Evolutionary conservation across 2,113 vertebrate genomes (phyloP).

Genomic region (Bos javanicus): DNA sequence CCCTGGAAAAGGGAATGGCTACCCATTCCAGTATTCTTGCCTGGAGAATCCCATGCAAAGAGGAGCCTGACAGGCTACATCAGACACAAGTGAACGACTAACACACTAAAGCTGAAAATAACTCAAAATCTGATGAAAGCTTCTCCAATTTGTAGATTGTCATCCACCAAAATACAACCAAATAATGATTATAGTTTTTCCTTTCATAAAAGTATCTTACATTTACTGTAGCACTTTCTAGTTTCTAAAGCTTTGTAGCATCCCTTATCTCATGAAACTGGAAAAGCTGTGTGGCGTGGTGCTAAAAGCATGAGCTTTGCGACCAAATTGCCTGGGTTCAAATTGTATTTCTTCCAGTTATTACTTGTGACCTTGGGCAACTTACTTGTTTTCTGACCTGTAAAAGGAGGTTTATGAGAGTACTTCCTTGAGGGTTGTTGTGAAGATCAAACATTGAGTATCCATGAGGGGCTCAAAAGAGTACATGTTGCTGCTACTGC

Average conservation of each 20-base stretch:
- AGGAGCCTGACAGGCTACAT: background rate
- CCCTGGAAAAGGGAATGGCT: background rate
- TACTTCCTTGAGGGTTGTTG: background rate
- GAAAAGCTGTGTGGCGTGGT: accelerated
- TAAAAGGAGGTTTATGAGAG: background rate
- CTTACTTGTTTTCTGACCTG: background rate
- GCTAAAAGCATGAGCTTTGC: background rate
- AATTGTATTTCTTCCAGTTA: background rate
- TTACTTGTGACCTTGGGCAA: background rate
- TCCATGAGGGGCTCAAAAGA: background rate
- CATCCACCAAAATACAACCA: background rate
- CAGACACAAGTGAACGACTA: background rate
- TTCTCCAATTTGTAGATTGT: background rate
- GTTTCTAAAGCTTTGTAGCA: background rate
- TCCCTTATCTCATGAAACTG: background rate
- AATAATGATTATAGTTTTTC: background rate
- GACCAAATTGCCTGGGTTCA: background rate
- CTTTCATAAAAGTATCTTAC: background rate
- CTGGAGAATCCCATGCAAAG: background rate
- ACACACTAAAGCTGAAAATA: background rate
- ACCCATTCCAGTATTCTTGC: background rate
- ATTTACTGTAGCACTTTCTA: background rate
- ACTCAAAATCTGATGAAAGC: background rate
- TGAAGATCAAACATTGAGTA: background rate
- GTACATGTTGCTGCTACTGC: no score